These are phyloP conservation scores for Porites cylindrica DNA, from an alignment of 92 coral and sea anemone species.

Conservation along the genomic window DNA sequence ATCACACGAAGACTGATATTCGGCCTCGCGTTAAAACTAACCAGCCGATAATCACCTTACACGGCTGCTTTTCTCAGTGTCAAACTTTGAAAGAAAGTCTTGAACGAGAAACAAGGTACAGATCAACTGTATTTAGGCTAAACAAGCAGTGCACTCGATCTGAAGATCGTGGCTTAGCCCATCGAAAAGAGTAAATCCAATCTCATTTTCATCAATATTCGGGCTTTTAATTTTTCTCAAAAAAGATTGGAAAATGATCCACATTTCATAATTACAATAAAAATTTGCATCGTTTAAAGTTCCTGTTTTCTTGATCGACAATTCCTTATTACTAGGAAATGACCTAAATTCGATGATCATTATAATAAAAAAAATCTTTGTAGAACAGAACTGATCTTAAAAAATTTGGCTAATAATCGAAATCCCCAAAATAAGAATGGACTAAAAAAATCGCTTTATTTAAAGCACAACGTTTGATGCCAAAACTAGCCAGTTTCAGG, in stretches of 20 bases:
- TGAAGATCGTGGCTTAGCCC: too few species aligned
- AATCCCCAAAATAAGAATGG: neutral
- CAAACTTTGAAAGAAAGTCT: neutral
- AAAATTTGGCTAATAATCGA: neutral
- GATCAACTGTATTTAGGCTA: neutral
- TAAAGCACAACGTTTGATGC: neutral
- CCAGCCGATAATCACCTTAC: too few species aligned
- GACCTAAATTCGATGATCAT: conserved; percentile 1
- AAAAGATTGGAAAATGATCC: conserved; percentile 17
- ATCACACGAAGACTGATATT: neutral
- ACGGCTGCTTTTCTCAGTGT: too few species aligned
- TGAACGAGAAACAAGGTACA: neutral
- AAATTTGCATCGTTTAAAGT: conserved; percentile 9
- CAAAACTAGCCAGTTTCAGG: neutral
- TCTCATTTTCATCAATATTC: neutral
- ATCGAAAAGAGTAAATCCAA: neutral
- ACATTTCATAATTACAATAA: neutral
- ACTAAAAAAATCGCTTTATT: neutral
- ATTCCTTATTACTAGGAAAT: neutral
- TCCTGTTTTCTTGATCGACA: neutral
- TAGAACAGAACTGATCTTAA: neutral
- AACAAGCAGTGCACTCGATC: neutral
- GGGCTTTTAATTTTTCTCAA: neutral
- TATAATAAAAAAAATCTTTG: neutral
- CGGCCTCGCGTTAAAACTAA: neutral